phyloP scores from a whole-genome alignment of 92 coral and sea anemone genomes.

The Galaxea fascicularis region DNA sequence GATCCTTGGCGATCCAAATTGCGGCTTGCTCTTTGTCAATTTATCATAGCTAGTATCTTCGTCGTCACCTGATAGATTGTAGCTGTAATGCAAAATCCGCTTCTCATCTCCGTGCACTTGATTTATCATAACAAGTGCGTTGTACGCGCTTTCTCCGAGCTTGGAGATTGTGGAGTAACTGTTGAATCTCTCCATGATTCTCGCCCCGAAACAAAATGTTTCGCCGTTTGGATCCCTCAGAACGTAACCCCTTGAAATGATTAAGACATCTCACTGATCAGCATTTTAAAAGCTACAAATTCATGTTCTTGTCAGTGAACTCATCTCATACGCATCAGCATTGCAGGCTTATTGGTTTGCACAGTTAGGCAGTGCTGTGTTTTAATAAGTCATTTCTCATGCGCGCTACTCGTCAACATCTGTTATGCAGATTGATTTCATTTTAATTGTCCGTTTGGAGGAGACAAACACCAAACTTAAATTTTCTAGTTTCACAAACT shows the following conservation, averaged over 20 bases:
- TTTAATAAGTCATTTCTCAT: constrained; percentile 2
- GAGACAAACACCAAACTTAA: background rate
- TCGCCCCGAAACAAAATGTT: background rate
- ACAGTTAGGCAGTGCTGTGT: background rate
- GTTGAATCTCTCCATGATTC: constrained; percentile 7
- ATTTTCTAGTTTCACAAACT: background rate
- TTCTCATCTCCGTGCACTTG: constrained; percentile 46
- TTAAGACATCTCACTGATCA: background rate
- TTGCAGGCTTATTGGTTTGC: background rate
- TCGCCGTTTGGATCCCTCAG: background rate
- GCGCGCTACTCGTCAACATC: constrained; percentile 7
- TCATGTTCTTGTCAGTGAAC: background rate
- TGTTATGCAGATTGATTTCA: background rate
- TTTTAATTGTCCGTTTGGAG: constrained; percentile 24
- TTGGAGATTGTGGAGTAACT: constrained; percentile 12
- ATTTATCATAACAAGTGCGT: constrained; percentile 5
- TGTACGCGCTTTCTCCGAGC: constrained; percentile 34
- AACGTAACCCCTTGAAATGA: background rate
- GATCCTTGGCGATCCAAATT: constrained; percentile 11
- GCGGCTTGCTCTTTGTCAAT: background rate
- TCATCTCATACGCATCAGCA: background rate
- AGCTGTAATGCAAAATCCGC: constrained; percentile 74
- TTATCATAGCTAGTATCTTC: background rate
- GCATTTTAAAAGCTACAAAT: background rate
- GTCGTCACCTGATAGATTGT: constrained; percentile 51